These are phyloP conservation scores for Cyprinodon diabolis DNA, from an alignment of 2,797 vertebrate genomes.

Conservation along the genomic window DNA sequence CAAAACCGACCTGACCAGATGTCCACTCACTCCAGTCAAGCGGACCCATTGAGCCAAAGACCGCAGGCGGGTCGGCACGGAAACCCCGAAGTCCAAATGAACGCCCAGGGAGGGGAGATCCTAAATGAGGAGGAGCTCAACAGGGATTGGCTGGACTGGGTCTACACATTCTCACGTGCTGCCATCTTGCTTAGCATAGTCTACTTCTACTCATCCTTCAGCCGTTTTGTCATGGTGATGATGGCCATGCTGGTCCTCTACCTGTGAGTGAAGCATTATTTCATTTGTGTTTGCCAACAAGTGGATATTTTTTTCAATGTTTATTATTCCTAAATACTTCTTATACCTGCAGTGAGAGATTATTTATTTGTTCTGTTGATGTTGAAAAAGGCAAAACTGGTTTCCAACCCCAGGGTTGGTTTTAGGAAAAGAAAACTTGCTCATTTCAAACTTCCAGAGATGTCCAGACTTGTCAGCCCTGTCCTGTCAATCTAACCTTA, in stretches of 20 bases:
- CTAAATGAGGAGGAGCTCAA: constrained; percentile 94
- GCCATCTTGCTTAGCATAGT: constrained; percentile 93
- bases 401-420: too few relatives aligned
- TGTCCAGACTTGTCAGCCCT: background rate
- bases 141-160: constrained; percentile 96
- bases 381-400: background rate
- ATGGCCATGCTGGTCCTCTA: constrained; percentile 95
- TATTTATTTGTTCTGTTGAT: background rate
- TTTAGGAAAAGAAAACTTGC: background rate
- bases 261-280: constrained; percentile 84
- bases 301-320: background rate
- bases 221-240: constrained; percentile 95
- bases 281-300: too few relatives aligned
- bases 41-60: constrained; percentile 77
- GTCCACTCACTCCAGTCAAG: constrained; percentile 35
- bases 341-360: background rate
- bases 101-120: constrained; percentile 89
- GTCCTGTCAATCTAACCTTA: background rate
- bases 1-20: constrained; percentile 72
- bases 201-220: constrained; percentile 97
- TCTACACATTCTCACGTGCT: constrained; percentile 90
- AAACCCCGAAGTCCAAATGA: constrained; percentile 91
- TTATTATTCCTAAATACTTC: background rate
- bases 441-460: background rate
- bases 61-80: constrained; percentile 81